phyloP scores from a whole-genome alignment of 2,888 invertebrate species.

The Caenorhabditis sp. region DNA sequence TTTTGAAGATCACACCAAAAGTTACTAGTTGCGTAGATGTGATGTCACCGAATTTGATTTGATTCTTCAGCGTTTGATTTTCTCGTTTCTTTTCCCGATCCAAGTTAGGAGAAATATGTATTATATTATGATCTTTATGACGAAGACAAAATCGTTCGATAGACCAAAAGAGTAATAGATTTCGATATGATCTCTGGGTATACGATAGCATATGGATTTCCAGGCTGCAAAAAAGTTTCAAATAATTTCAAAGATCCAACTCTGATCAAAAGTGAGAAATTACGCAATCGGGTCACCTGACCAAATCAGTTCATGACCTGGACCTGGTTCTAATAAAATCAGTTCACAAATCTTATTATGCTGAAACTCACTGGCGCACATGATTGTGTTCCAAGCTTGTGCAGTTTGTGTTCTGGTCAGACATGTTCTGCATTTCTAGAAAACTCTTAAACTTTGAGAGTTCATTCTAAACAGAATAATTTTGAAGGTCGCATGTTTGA shows the following conservation, averaged over 20 bases:
- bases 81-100: background rate
- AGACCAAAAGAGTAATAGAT: background rate
- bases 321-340: background rate
- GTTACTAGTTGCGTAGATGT: background rate
- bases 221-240: too few relatives aligned
- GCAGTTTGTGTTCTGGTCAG: slow-evolving; percentile 7
- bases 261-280: too few relatives aligned
- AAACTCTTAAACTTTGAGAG: background rate
- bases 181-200: background rate
- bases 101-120: background rate
- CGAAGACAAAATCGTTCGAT: background rate
- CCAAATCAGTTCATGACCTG: background rate
- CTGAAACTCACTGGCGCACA: background rate
- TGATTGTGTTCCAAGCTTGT: background rate
- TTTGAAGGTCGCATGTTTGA: background rate
- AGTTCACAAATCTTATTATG: background rate
- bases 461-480: background rate
- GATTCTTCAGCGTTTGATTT: slow-evolving; percentile 30
- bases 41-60: background rate
- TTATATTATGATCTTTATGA: slow-evolving; percentile 10
- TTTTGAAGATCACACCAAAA: slow-evolving; percentile 27
- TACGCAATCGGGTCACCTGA: too few relatives aligned
- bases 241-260: too few relatives aligned
- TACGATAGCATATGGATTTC: background rate
- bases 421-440: background rate